Conservation (phyloP, 2,113 vertebrate genomes). For the Osmerus mordax region DNA sequence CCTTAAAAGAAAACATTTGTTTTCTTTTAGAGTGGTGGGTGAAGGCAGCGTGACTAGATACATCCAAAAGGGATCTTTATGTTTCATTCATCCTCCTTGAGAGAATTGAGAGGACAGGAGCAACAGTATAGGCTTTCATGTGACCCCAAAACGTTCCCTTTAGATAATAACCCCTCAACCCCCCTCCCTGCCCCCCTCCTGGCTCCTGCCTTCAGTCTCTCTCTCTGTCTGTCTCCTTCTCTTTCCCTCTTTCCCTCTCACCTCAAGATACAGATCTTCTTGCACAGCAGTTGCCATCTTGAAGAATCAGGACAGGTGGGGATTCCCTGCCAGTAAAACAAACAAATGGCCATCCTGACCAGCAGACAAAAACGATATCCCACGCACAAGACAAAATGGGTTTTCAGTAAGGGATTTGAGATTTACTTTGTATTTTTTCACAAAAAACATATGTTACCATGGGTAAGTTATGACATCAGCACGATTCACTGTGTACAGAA, state of each 20-base stretch:
- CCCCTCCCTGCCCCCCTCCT: slow-evolving; percentile 22
- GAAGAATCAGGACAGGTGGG: slow-evolving; percentile 43
- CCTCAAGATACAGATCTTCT: slow-evolving; percentile 24
- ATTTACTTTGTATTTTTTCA: too few relatives aligned
- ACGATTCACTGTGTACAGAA: too few relatives aligned
- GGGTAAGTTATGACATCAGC: too few relatives aligned
- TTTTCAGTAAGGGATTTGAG: too few relatives aligned
- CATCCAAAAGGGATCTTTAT: too few relatives aligned
- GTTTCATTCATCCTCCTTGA: too few relatives aligned
- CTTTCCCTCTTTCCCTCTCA: not conserved
- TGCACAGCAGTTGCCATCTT: slow-evolving; percentile 33
- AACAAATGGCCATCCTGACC: slow-evolving; percentile 24
- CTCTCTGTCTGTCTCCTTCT: not conserved
- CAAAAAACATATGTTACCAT: too few relatives aligned
- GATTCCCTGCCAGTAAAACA: slow-evolving; percentile 17
- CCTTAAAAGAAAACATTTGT: too few relatives aligned
- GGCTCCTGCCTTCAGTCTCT: too few relatives aligned
- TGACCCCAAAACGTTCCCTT: slow-evolving; percentile 35
- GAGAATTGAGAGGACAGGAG: slow-evolving; percentile 1
- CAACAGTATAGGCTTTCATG: slow-evolving; percentile 40
- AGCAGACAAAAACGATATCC: not conserved
- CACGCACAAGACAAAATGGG: too few relatives aligned
- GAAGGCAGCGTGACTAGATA: too few relatives aligned
- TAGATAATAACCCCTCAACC: slow-evolving; percentile 10
- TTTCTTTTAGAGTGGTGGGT: too few relatives aligned